A percentile compares a stretch with the other conserved stretches of the same genome.
These are phyloP conservation scores for Anastatus disparis DNA, from an alignment of 1,140 invertebrate species.

Conservation along the genomic window DNA sequence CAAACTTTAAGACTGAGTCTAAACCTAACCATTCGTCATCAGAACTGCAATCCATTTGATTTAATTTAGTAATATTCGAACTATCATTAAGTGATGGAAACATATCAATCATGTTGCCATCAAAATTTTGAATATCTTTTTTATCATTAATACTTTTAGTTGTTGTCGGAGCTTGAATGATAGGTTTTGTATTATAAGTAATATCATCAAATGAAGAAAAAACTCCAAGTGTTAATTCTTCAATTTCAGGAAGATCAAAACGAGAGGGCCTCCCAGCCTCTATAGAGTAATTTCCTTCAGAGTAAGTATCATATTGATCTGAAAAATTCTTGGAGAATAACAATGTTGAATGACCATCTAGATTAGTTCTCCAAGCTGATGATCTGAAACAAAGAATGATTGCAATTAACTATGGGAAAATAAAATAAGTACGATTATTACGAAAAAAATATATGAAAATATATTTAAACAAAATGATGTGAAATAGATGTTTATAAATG, in stretches of 20 bases:
- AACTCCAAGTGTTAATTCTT: constrained; percentile 69
- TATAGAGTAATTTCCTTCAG: constrained; percentile 40
- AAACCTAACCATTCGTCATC: constrained; percentile 65
- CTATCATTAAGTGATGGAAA: constrained; percentile 39
- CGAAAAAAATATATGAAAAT: no score
- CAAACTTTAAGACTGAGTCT: constrained; percentile 24
- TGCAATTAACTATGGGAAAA: constrained; percentile 1
- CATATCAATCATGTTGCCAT: constrained; percentile 39
- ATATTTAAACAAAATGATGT: no score
- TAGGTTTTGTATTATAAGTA: constrained; percentile 76
- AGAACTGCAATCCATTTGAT: constrained; percentile 61
- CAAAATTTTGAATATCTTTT: constrained; percentile 23
- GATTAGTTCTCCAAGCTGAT: constrained; percentile 70
- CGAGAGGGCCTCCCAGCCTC: constrained; percentile 73
- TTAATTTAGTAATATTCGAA: constrained; percentile 58
- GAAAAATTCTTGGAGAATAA: no score
- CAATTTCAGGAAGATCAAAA: constrained; percentile 78
- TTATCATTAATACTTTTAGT: constrained; percentile 24
- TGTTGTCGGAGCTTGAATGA: constrained; percentile 63
- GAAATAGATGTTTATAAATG: no score
- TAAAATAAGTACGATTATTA: no score
- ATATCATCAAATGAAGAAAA: constrained; percentile 75
- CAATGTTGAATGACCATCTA: constrained; percentile 50
- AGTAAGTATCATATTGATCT: no score
- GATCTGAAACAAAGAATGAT: constrained; percentile 53